phyloP scores from a whole-genome alignment of 2,113 vertebrate genomes.

The Mesembrinibis cayennensis region DNA sequence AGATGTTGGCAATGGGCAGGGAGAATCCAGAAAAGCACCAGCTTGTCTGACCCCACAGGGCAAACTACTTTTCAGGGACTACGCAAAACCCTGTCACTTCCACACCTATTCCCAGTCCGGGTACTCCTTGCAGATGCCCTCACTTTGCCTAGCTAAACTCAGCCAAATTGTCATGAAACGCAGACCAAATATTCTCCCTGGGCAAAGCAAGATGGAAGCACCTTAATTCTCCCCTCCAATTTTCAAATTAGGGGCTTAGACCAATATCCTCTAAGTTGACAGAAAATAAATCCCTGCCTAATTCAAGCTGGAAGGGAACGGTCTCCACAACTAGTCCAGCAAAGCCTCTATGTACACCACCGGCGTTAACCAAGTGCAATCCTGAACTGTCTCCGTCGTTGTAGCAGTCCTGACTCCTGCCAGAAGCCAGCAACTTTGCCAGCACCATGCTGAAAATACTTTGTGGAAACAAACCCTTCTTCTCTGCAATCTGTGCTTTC shows the following conservation, averaged over 20 bases:
- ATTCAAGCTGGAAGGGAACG: neutral
- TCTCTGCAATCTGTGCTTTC: neutral
- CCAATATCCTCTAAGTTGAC: rapidly evolving
- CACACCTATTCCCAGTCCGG: neutral
- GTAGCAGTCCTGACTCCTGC: neutral
- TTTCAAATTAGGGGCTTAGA: neutral
- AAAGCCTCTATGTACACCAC: rapidly evolving
- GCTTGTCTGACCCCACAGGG: neutral
- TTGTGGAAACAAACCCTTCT: neutral
- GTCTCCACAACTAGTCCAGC: neutral
- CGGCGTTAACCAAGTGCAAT: rapidly evolving
- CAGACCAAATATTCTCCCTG: neutral
- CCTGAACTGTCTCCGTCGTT: neutral
- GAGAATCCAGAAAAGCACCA: neutral
- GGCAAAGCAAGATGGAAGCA: neutral
- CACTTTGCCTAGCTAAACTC: neutral
- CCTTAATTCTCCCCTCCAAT: neutral
- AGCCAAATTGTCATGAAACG: rapidly evolving
- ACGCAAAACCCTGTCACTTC: neutral
- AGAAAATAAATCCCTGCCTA: neutral
- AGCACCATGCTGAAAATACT: neutral
- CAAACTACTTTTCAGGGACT: neutral
- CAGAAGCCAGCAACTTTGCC: neutral
- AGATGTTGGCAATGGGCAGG: neutral
- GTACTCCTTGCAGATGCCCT: neutral